A percentile compares a stretch with the other conserved stretches of the same genome.
These are phyloP conservation scores for Buceros bicornis DNA, from an alignment of 2,797 vertebrate genomes.

Conservation along the genomic window DNA sequence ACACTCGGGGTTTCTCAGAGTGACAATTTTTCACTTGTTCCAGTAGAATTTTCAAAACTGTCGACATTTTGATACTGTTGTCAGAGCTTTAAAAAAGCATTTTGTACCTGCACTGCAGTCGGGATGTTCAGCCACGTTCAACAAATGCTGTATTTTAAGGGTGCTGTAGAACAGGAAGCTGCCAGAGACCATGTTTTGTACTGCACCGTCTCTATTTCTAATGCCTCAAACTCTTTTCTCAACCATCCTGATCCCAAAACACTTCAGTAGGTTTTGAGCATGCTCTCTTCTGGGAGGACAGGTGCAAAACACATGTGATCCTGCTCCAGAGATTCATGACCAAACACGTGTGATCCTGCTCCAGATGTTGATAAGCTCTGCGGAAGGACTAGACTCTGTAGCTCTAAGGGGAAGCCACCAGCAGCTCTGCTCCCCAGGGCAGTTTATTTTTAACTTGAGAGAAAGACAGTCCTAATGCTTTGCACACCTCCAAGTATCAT, in stretches of 20 bases:
- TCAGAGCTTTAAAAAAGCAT: slow-evolving; percentile 38
- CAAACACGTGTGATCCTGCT: not conserved
- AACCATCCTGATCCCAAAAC: not conserved
- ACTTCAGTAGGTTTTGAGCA: not conserved
- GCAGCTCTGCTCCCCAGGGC: not conserved
- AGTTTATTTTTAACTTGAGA: not conserved
- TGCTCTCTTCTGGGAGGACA: not conserved
- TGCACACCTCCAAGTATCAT: slow-evolving; percentile 84
- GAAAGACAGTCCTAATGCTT: slow-evolving; percentile 66
- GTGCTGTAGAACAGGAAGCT: not conserved
- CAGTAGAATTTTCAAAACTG: slow-evolving; percentile 18
- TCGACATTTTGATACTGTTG: slow-evolving; percentile 63
- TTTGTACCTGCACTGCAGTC: slow-evolving; percentile 46
- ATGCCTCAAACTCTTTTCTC: slow-evolving; percentile 2
- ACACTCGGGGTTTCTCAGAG: not conserved
- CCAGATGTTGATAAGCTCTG: not conserved
- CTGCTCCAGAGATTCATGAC: not conserved
- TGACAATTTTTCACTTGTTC: slow-evolving; percentile 41
- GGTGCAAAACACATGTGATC: not conserved
- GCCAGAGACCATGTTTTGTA: slow-evolving; percentile 60
- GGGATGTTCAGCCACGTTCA: not conserved
- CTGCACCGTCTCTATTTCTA: slow-evolving; percentile 38
- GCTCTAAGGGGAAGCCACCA: not conserved
- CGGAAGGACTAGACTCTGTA: not conserved
- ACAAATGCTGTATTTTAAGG: not conserved